Evolutionary conservation across 1,140 invertebrate genomes (phyloP), one percentile per base, ranked within the genome.

Genomic region (Drosophila suzukii): DNA sequence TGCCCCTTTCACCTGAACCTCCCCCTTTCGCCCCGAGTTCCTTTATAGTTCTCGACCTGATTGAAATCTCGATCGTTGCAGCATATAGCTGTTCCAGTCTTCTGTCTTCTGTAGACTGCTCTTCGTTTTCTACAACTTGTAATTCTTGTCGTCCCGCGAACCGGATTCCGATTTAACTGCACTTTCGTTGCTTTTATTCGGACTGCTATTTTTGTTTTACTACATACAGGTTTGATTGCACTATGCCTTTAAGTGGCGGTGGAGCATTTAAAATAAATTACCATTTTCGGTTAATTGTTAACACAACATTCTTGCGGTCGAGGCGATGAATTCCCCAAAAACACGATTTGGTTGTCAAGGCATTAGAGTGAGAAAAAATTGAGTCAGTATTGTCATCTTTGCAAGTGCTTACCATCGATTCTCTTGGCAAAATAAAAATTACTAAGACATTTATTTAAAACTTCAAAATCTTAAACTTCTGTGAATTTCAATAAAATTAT

Each of bases 131-230:
- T 58, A 58, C 65, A 71, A 72, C 68, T 72, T 72, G 65, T 72
- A 50, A 72, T 72, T 72, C 68, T 58, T 50, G 43, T 43, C 44
- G 38, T 13, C 20, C 47, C 41, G 38, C 41, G 65, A 83, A 83
- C 81, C 81, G 81, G 81, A 83, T 83, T 80, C 76, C 15, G 57
- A 41, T 80, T 83, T 76, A 84, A 83, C 81, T 84, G 76, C 81
- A 83, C 76, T 84, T 80, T 80, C 46, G 34, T 75, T 74, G 62
- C 30, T 51, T 83, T 80, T 80, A 49, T 82, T 70, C 4, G 60
- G 15, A 12, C 46, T 27, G 65, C 65, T 68, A 68, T 79, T 71
- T 36, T 59, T 68, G 38, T 60, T 61, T 72, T 10, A 34, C 56
- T 54, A 36, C 59, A 58, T 57, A 79, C 79, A 70, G 80, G 83